Evolutionary conservation across 2,113 vertebrate genomes (phyloP).

Genomic region (Oxyruncus cristatus): DNA sequence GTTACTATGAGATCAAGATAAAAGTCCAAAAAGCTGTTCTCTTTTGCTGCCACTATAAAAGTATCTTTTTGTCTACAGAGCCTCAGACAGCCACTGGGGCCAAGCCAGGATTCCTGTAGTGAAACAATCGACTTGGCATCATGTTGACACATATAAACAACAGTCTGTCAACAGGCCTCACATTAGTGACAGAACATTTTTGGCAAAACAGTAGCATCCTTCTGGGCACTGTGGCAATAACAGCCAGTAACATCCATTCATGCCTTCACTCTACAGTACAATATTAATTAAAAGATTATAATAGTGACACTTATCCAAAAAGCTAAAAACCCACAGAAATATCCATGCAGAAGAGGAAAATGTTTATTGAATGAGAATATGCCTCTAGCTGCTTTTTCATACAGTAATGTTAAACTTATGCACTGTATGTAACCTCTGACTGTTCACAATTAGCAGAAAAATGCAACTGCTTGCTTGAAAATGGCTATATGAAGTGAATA

Average conservation of each 20-base stretch:
- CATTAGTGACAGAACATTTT: slow-evolving; percentile 88
- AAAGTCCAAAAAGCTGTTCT: slow-evolving; percentile 64
- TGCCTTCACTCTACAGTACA: slow-evolving; percentile 60
- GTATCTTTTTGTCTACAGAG: slow-evolving; percentile 74
- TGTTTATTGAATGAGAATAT: slow-evolving; percentile 45
- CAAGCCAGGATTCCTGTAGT: slow-evolving; percentile 82
- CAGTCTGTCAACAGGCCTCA: slow-evolving; percentile 90
- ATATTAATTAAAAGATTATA: slow-evolving; percentile 78
- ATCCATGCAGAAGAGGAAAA: slow-evolving; percentile 11
- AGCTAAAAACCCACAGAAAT: slow-evolving; percentile 33
- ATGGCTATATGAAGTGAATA: slow-evolving; percentile 3
- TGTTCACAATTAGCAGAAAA: slow-evolving; percentile 41
- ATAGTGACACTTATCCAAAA: slow-evolving; percentile 60
- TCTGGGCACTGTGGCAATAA: slow-evolving; percentile 77
- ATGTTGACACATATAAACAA: slow-evolving; percentile 84
- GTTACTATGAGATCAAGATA: slow-evolving; percentile 35
- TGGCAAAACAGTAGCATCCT: slow-evolving; percentile 80
- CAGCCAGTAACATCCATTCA: slow-evolving; percentile 73
- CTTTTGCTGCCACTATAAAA: slow-evolving; percentile 41
- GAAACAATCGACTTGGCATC: slow-evolving; percentile 83
- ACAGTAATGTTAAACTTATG: slow-evolving; percentile 22
- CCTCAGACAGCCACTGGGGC: slow-evolving; percentile 78
- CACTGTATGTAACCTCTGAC: slow-evolving; percentile 38
- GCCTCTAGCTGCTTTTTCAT: slow-evolving; percentile 55
- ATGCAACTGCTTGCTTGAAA: slow-evolving; percentile 39